Evolutionary conservation across 2,113 vertebrate species (phyloP), one percentile per base, ranked within the genome.

Genomic region (Cynopterus brachyotis): DNA sequence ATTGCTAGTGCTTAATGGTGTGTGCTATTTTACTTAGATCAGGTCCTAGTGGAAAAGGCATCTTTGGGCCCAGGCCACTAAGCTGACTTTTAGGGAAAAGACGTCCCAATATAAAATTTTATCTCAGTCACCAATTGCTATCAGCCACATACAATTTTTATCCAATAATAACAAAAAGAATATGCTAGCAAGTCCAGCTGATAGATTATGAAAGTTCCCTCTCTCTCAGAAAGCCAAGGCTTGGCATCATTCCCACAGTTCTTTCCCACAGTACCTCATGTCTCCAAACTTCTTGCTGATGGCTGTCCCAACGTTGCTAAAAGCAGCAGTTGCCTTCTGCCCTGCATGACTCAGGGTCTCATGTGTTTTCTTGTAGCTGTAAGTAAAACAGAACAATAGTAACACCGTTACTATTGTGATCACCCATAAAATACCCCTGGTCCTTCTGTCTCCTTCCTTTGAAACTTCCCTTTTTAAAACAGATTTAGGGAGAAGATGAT

Each of bases 251-350:
- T 45, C 0, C 5, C 69, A 16, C 1, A 5, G 28, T 22, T 75
- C 32, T 50, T 40, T 45, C 62, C 22, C 93, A 64, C 40, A 28
- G 8, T 99, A 99, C 99, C 99, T 99, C 99, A 99, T 99, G 96
- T 99, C 99, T 94, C 99, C 99, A 0, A 99, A 98, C 98, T 99
- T 99, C 98, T 99, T 99, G 98, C 98, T 99, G 98, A 99, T 99
- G 97, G 99, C 98, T 0, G 98, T 99, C 97, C 99, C 99, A 42
- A 99, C 98, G 0, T 99, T 99, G 98, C 98, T 99, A 98, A 99
- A 99, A n/a, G 99, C 99, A 19, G 99, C 99, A 3, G 99, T 98
- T 42, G 99, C 99, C 96, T 98, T 99, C 98, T 99, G 99, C 90
- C 99, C 99, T 0, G 99, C 99, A 0, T 99, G 99, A 97, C 98